Conservation (phyloP, 2,888 invertebrate genomes). For the Ophion ellenae region DNA sequence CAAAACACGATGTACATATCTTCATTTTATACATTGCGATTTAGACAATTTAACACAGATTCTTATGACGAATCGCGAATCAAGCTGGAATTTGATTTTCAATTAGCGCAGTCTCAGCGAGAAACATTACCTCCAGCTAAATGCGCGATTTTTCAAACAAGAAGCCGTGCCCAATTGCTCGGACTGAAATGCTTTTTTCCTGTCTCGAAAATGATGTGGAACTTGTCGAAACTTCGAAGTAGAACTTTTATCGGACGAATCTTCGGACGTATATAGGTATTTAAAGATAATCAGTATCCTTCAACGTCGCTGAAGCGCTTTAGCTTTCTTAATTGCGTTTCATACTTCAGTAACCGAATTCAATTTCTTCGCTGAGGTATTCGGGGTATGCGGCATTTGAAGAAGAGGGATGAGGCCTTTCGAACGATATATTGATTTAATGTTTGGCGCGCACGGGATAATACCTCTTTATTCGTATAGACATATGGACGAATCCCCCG, state of each 20-base stretch:
- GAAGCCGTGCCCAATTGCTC: background rate
- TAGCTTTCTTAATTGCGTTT: background rate
- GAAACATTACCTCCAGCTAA: background rate
- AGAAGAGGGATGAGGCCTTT: constrained; percentile 16
- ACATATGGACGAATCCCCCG: constrained; percentile 32
- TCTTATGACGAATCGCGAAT: too few species aligned
- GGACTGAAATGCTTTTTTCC: background rate
- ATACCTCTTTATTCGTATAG: constrained; percentile 20
- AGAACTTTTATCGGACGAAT: background rate
- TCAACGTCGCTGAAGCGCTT: background rate
- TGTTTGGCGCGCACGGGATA: constrained; percentile 44
- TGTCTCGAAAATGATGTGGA: background rate
- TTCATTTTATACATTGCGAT: too few species aligned
- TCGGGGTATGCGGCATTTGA: constrained; percentile 38
- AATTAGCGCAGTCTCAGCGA: background rate
- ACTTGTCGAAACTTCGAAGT: background rate
- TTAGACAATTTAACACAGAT: too few species aligned
- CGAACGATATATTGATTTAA: constrained; percentile 61
- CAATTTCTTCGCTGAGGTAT: background rate
- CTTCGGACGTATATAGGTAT: background rate
- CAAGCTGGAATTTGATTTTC: too few species aligned
- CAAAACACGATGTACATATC: too few species aligned
- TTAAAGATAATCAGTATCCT: background rate
- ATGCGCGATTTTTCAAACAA: background rate
- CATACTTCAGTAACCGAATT: background rate